Conservation (phyloP, 2,113 vertebrate genomes). For the Philantomba maxwellii region DNA sequence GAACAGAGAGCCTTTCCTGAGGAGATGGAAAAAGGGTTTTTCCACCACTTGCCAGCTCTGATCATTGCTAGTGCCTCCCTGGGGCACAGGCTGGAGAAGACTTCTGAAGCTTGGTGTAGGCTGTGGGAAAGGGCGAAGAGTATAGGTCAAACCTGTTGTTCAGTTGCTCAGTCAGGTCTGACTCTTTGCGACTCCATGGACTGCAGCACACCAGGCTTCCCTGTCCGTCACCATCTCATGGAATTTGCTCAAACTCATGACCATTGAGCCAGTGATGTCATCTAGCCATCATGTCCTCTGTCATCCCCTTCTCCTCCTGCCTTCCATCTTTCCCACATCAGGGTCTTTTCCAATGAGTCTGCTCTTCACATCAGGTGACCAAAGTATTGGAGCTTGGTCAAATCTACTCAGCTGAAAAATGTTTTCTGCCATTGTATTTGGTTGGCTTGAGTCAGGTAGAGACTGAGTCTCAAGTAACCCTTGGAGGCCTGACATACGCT, state of each 20-base stretch:
- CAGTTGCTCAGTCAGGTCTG: accelerated
- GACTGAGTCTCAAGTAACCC: not conserved
- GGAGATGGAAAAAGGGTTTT: not conserved
- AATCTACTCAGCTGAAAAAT: not conserved
- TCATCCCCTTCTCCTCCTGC: not conserved
- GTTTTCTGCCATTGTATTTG: not conserved
- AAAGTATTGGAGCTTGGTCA: not conserved
- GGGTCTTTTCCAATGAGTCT: not conserved
- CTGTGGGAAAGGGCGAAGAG: not conserved
- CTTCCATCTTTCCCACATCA: accelerated
- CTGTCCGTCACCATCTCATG: not conserved
- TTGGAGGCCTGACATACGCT: not conserved
- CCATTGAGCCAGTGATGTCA: not conserved
- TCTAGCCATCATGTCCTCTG: not conserved
- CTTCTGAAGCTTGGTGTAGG: not conserved
- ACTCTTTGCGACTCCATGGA: not conserved
- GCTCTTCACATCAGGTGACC: not conserved
- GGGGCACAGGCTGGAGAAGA: not conserved
- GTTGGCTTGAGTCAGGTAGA: not conserved
- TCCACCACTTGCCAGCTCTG: not conserved
- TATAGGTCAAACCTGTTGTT: not conserved
- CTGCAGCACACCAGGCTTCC: not conserved
- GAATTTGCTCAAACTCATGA: not conserved
- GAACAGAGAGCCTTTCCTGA: not conserved
- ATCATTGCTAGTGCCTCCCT: not conserved